Evolutionary conservation across 2,797 vertebrate genomes (phyloP), one percentile per base, ranked within the genome.

Genomic region (Natrix natrix): DNA sequence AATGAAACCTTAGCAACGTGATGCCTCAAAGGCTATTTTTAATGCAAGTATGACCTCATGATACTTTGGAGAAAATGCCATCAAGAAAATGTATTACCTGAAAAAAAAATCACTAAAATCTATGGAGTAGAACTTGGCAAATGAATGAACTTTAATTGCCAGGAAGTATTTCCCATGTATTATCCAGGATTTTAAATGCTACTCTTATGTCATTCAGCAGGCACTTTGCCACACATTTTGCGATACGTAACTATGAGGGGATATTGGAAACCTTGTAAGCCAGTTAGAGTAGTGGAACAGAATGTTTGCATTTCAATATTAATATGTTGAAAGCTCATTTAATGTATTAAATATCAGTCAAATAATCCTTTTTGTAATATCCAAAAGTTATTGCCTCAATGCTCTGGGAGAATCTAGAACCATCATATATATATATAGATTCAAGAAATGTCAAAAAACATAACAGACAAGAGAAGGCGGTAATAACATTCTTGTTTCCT

Each of bases 51-150:
- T 94, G 92, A 66, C 48, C 66, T 88, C 91, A 93, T 91, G 90
- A 90, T 83, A 22, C 57, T 90, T 87, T 91, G 91, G 92, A 87
- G 57, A 74, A 93, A 57, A 52, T 26, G 89, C 60, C 32, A 90
- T 3, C 0, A 0, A 1, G 89, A 92, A 83, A 0, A 1, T 57
- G 12, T 2, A 0, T 86, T 94, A 56, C 86, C 32, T 91, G 87
- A 22, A 87, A 5, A n/a, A 32, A 4, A 2, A 6, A 3, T 56
- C 24, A 63, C n/a, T 89, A 61, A 37, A n/a, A 48, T 86, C 16
- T 91, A 86, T 60, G 87, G 69, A 66, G 92, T 66, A 88, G 88
- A 88, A 88, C 66, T 90, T 93, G 93, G 93, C 93, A 93, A 16
- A 93, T 69, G 12, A 24, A 43, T 69, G 54, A 57, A 57, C 57